phyloP scores from a whole-genome alignment of 1,140 invertebrate genomes.

The Drosophila nikananu region DNA sequence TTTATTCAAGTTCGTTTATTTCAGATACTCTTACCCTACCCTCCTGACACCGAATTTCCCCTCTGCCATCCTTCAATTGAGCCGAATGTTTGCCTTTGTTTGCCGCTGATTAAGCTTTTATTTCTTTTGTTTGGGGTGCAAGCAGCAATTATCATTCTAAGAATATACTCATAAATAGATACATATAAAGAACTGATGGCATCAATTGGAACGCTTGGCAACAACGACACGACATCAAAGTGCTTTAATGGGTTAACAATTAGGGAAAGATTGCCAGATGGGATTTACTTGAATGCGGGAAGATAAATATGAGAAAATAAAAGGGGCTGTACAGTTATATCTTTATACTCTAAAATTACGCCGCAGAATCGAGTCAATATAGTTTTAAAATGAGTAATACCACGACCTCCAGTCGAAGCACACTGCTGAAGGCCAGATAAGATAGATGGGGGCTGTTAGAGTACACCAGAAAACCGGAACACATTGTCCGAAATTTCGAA shows the following conservation, averaged over 20 bases:
- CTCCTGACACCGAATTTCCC: no score
- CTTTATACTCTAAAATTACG: constrained; percentile 18
- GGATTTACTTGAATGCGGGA: constrained; percentile 30
- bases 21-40: not conserved
- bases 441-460: not conserved
- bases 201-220: constrained; percentile 59
- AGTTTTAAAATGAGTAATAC: not conserved
- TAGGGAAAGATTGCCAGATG: constrained; percentile 28
- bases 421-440: constrained; percentile 10
- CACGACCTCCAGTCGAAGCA: not conserved
- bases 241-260: constrained; percentile 35
- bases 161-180: constrained; percentile 50
- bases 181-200: constrained; percentile 38
- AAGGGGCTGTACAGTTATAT: constrained; percentile 4
- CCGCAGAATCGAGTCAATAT: constrained; percentile 11
- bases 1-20: not conserved
- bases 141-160: constrained; percentile 28
- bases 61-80: constrained; percentile 52
- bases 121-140: constrained; percentile 38
- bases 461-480: constrained; percentile 6
- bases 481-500: constrained; percentile 1
- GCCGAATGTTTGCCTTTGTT: constrained; percentile 65
- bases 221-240: constrained; percentile 9
- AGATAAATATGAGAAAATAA: constrained; percentile 13
- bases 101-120: constrained; percentile 39